A percentile compares a stretch with the other conserved stretches of the same genome.
phyloP scores from a whole-genome alignment of 2,797 vertebrate species.

The Poliocrania exsul region DNA sequence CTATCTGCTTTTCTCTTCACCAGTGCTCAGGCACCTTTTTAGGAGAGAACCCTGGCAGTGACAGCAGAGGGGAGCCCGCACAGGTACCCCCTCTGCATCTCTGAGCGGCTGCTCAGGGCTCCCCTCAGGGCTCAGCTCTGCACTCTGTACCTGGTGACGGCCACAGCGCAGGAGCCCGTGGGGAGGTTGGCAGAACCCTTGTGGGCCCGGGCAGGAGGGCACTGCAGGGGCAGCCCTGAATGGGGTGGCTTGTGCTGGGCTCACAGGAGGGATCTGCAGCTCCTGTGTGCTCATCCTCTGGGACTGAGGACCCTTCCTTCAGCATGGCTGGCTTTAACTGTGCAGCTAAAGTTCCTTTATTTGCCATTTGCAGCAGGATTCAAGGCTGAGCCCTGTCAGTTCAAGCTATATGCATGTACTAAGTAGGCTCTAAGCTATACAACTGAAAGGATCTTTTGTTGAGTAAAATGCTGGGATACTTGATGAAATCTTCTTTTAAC shows the following conservation, averaged over 20 bases:
- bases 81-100: background rate
- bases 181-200: background rate
- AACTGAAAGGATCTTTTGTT: background rate
- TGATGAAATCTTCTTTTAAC: background rate
- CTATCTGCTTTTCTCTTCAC: slow-evolving; percentile 37
- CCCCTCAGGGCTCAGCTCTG: rapidly evolving
- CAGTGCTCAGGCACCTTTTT: background rate
- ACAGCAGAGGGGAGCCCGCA: background rate
- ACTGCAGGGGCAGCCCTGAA: background rate
- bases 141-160: rapidly evolving
- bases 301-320: background rate
- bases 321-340: background rate
- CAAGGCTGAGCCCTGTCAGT: background rate
- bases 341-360: background rate
- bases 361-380: background rate
- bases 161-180: rapidly evolving
- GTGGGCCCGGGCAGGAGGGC: rapidly evolving
- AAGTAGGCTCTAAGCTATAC: background rate
- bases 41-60: background rate
- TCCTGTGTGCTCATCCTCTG: background rate
- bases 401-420: background rate
- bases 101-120: background rate
- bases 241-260: rapidly evolving
- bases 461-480: background rate
- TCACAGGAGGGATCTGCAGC: background rate